A percentile compares a stretch with the other conserved stretches of the same genome.
Conservation (phyloP, 64 coral and sea anemone genomes). For the Dendronephthya gigantea region DNA sequence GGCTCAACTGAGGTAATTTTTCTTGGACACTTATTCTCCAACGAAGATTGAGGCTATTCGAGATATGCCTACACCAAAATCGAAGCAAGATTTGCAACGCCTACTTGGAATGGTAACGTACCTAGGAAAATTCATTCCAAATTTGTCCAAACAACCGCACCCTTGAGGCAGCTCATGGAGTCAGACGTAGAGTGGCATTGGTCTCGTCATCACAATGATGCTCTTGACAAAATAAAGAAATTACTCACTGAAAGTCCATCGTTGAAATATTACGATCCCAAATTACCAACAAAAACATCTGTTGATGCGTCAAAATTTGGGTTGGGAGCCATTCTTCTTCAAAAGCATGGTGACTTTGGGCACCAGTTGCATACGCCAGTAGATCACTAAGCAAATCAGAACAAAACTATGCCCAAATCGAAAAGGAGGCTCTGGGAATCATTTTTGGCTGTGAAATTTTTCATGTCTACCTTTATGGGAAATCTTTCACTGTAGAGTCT, state of each 20-base stretch:
- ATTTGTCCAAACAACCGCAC: background rate
- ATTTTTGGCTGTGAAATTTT: background rate
- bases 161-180: background rate
- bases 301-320: too few species aligned
- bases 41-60: background rate
- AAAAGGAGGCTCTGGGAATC: background rate
- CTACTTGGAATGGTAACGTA: too few species aligned
- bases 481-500: background rate
- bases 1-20: too few species aligned
- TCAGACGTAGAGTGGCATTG: slow-evolving; percentile 1
- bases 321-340: too few species aligned
- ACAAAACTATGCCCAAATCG: background rate
- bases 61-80: background rate
- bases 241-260: background rate
- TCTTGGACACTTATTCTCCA: too few species aligned
- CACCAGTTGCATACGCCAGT: background rate
- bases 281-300: background rate
- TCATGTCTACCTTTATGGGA: slow-evolving; percentile 4
- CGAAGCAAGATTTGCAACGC: background rate
- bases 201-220: background rate
- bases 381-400: background rate
- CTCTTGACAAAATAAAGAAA: background rate
- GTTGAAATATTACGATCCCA: background rate
- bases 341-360: background rate
- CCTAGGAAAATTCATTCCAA: background rate